Evolutionary conservation across 35 echinoderm and acorn worm species (phyloP).

Genomic region (Stichopus chloronotus): DNA sequence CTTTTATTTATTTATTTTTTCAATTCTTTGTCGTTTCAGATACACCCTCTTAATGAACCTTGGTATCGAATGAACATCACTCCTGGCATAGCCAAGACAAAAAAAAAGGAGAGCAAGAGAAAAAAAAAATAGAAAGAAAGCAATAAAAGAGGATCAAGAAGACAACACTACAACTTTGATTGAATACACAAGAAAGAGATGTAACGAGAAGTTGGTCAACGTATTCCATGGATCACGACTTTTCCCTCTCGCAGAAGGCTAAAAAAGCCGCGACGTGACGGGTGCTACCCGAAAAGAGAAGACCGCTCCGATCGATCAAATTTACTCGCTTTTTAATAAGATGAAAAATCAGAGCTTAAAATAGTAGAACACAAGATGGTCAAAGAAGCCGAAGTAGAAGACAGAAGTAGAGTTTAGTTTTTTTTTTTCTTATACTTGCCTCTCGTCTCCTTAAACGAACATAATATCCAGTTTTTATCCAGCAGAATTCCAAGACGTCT

Average conservation of each 20-base stretch:
- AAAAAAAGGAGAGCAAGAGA: background rate
- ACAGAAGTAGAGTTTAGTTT: background rate
- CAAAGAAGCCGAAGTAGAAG: background rate
- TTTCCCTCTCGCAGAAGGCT: background rate
- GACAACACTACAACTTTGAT: background rate
- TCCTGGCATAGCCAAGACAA: background rate
- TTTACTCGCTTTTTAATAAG: background rate
- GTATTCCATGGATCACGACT: background rate
- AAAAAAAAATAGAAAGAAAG: background rate
- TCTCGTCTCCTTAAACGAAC: background rate
- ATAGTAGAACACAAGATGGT: background rate
- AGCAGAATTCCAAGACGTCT: background rate
- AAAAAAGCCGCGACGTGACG: background rate
- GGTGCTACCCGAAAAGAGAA: background rate
- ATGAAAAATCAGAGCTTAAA: background rate
- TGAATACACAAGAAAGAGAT: background rate
- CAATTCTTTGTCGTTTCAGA: background rate
- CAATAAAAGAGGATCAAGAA: background rate
- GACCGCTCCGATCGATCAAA: background rate
- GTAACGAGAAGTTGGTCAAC: background rate
- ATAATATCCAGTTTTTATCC: background rate
- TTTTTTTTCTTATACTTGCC: background rate
- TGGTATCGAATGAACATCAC: constrained; percentile 2
- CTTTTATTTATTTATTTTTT: background rate
- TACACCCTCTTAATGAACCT: background rate